Conservation (phyloP, 2,113 vertebrate genomes). For the Orthonyx spaldingii region DNA sequence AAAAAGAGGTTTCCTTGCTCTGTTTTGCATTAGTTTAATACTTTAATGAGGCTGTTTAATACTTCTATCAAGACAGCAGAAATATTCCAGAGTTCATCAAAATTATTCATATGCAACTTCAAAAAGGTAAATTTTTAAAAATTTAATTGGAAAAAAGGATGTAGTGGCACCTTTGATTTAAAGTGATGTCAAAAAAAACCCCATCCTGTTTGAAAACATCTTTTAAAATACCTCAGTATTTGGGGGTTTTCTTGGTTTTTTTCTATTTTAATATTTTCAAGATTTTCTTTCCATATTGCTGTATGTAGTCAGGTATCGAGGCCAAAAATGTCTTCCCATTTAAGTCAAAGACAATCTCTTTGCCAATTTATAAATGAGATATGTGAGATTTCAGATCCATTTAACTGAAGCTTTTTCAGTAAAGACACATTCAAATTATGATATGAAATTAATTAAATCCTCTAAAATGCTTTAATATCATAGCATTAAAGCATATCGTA, state of each 20-base stretch:
- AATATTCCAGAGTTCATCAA: neutral
- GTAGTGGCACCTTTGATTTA: neutral
- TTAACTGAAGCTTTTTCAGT: neutral
- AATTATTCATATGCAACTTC: neutral
- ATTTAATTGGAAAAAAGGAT: fast-evolving
- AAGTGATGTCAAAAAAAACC: neutral
- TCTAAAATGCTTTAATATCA: neutral
- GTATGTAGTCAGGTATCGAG: neutral
- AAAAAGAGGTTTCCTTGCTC: neutral
- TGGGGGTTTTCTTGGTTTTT: neutral
- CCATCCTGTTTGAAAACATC: neutral
- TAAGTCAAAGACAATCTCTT: neutral
- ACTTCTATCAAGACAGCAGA: neutral
- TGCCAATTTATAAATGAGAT: neutral
- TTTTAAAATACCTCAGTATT: neutral
- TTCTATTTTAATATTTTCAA: neutral
- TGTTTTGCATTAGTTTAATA: neutral
- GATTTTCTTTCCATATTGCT: neutral
- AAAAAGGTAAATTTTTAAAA: neutral
- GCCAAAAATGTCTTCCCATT: neutral
- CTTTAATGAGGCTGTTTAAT: neutral
- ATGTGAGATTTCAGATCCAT: neutral
- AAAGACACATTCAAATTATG: neutral
- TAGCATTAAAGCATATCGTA: neutral
- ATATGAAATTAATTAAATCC: neutral